These are phyloP conservation scores for Scomberomorus guttatus DNA, from an alignment of 2,797 vertebrate genomes.

Conservation along the genomic window DNA sequence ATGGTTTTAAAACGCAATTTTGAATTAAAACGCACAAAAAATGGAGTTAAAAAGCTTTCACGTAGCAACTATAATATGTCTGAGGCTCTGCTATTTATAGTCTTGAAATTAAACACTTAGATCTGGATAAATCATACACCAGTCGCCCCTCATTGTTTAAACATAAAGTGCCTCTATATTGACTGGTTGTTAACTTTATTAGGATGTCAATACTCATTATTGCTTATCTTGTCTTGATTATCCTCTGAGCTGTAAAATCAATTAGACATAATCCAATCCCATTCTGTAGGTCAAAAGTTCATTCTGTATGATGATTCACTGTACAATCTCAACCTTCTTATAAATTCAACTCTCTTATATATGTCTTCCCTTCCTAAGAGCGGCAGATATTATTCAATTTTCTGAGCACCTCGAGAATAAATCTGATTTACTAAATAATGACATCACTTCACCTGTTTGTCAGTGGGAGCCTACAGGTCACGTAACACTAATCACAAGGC, in stretches of 20 bases:
- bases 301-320: constrained; percentile 46
- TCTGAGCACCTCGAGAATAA: constrained; percentile 26
- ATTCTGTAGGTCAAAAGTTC: constrained; percentile 71
- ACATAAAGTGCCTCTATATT: constrained; percentile 66
- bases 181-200: constrained; percentile 77
- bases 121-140: constrained; percentile 32
- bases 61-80: not conserved
- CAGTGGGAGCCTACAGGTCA: constrained; percentile 62
- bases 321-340: constrained; percentile 20
- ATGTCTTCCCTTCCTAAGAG: constrained; percentile 5
- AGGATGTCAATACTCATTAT: constrained; percentile 82
- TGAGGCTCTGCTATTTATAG: not conserved
- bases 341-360: not conserved
- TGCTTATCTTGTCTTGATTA: constrained; percentile 83
- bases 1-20: not conserved
- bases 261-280: constrained; percentile 76
- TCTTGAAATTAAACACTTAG: constrained; percentile 8
- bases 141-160: constrained; percentile 63
- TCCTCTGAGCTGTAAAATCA: constrained; percentile 79
- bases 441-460: constrained; percentile 49
- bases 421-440: constrained; percentile 57
- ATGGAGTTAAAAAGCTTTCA: not conserved
- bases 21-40: not conserved
- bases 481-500: constrained; percentile 61
- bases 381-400: constrained; percentile 38